Base-by-base conservation (phyloP, 2,888 invertebrate species). In the Bimastos eiseni region DNA sequence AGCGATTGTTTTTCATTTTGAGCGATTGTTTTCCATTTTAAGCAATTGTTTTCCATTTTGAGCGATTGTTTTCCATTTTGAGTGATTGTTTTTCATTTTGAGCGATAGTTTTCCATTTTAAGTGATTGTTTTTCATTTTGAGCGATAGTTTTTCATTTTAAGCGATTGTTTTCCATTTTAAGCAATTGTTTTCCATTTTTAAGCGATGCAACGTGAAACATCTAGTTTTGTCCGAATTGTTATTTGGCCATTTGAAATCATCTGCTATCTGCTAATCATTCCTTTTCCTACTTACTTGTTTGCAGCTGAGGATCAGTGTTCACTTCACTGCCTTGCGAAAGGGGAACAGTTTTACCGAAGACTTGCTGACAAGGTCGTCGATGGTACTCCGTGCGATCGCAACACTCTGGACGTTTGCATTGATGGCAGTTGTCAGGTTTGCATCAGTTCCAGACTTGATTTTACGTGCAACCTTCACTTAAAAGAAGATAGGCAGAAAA, bases 321-420 rank as follows among this genome's bases (percentile, higher is more conserved):
- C 98, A 95, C 96, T 99, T 93, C 98, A 98, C 95, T 99, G 99
- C 95, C 98, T 98, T 97, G 98, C 99, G 0, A 96, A 96, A 92
- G 97, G 97, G 0, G 98, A 98, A 94, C 96, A 97, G 92, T 98
- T 98, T 95, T 98, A 98, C 96, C 98, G 97, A 95, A 96, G 97
- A 33, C 98, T 98, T 94, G 97, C 97, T 93, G 96, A 96, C 92
- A 97, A 97, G 95, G 96, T 96, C 38, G 93, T 95, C 97, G 99
- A 92, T 96, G 97, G 92, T 97, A 99, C 96, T 97, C 98, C 86
- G 0, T 91, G 91, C 36, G 90, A 89, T 49, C 88, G 49, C 30
- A 55, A 91, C 90, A 49, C 90, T 21, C 37, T 38, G 15, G 90
- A 91, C 37, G 88, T 91, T 38, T 91, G 91, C 49, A 90, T 91